Base-by-base conservation (phyloP, 2,888 invertebrate species). In the Chrysolina americana region DNA sequence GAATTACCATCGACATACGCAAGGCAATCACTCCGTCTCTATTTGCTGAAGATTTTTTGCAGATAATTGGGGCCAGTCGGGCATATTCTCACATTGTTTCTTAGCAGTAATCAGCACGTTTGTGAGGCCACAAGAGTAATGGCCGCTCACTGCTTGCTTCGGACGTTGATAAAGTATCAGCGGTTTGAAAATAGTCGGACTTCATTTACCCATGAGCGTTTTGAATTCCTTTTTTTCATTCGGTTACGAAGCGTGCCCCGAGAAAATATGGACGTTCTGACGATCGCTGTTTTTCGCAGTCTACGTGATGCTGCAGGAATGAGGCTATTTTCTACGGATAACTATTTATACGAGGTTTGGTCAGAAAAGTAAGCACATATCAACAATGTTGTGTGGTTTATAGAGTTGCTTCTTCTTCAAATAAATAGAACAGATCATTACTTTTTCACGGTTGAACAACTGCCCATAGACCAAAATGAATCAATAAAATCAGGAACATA, bases 161-260 rank as follows among this genome's bases (percentile, higher is more conserved):
- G 78, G 85, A 86, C 85, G 78, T 85, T 86, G 85, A 86, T 85
- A 85, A 85, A 85, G 85, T 85, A 85, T 83, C 84, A 82, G 81
- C 83, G 82, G 82, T 83, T 84, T 79, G 85, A 85, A 86, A 85
- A 86, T 85, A 84, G 83, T 85, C 83, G 83, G 83, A 83, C 84
- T 85, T 85, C 84, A 85, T 86, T 85, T 85, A 81, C 80, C 85
- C 84, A 78, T 76, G 80, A 83, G 83, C 83, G 81, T 76, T 85
- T 84, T 81, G 81, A 83, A 85, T 85, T 85, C 83, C 83, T 81
- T 81, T 81, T 83, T 85, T 59, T 59, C 81, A 79, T 80, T 17
- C 44, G 19, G 13, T 75, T 44, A 80, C 73, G 81, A 78, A 82
- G 79, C 81, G 81, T 82, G 82, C 70, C 73, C 71, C 69, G 66